Evolutionary conservation across 1,140 invertebrate genomes (phyloP), one percentile per base, ranked within the genome.

Genomic region (Tyrophagus putrescentiae): DNA sequence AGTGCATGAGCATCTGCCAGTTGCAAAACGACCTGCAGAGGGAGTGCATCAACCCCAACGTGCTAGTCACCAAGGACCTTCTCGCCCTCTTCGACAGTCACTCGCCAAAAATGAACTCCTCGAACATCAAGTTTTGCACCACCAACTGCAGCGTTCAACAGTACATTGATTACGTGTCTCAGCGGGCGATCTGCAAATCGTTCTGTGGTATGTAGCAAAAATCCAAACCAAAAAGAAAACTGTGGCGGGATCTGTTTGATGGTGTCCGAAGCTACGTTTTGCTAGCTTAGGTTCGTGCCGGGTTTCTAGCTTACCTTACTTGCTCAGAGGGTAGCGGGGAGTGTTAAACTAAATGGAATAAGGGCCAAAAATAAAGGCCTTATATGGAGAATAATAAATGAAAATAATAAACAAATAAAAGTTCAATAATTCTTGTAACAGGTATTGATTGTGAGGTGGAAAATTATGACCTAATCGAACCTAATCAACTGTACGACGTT

Each of bases 401-500:
- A n/a, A n/a, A n/a, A n/a, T n/a, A n/a, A n/a, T n/a, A n/a, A n/a
- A n/a, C n/a, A n/a, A n/a, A n/a, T n/a, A n/a, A n/a, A n/a, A n/a
- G n/a, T n/a, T n/a, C n/a, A n/a, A n/a, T n/a, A n/a, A n/a, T n/a
- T n/a, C n/a, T n/a, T n/a, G n/a, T n/a, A n/a, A n/a, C n/a, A n/a
- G n/a, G n/a, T n/a, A n/a, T n/a, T n/a, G n/a, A n/a, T n/a, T n/a
- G n/a, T n/a, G n/a, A n/a, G n/a, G n/a, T n/a, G n/a, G n/a, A n/a
- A n/a, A n/a, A n/a, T n/a, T n/a, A n/a, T n/a, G 27, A 27, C 27
- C 18, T 31, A 4, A 34, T 54, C 27, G 13, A 54, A 33, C 21
- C 25, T 3, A 54, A 34, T 31, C 52, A 54, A 54, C 25, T 54
- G 4, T 54, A 54, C 27, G 52, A 27, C 39, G 52, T 27, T 13